These are phyloP conservation scores for Dasysyrphus tricinctus DNA, from an alignment of 2,888 invertebrate species.

Conservation along the genomic window DNA sequence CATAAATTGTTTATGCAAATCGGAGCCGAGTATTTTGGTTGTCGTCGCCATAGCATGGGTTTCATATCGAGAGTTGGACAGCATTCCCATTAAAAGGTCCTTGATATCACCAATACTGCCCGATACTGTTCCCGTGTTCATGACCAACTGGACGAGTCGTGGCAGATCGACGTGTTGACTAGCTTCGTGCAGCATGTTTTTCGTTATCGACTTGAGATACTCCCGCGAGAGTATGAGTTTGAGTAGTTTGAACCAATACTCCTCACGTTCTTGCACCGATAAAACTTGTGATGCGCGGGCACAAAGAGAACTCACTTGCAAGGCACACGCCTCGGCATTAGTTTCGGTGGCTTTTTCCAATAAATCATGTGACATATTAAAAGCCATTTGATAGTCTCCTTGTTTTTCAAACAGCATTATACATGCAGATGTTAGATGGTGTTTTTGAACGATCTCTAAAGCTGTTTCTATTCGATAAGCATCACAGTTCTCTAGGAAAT, in stretches of 20 bases:
- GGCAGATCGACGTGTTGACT: conserved; percentile 85
- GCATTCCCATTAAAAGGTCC: conserved; percentile 87
- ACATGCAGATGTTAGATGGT: conserved; percentile 87
- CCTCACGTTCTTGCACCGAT: conserved; percentile 83
- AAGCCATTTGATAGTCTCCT: conserved; percentile 89
- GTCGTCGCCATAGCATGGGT: conserved; percentile 88
- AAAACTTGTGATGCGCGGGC: conserved; percentile 84
- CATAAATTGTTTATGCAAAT: conserved; percentile 86
- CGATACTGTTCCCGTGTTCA: conserved; percentile 83
- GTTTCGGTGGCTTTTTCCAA: conserved; percentile 78
- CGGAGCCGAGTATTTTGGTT: conserved; percentile 86
- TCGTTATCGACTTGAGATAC: conserved; percentile 82
- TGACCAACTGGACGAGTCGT: conserved; percentile 86
- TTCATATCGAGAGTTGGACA: conserved; percentile 91
- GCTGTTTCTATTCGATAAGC: conserved; percentile 88
- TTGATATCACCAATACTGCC: conserved; percentile 87
- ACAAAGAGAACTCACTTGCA: conserved; percentile 82
- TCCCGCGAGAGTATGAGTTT: conserved; percentile 83
- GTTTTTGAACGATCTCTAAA: conserved; percentile 86
- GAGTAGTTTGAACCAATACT: conserved; percentile 84
- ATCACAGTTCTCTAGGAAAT: conserved; percentile 84
- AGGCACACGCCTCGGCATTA: conserved; percentile 77
- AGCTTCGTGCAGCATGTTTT: conserved; percentile 85
- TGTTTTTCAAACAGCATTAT: conserved; percentile 90
- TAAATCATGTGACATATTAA: conserved; percentile 86